These are phyloP conservation scores for Pristiophorus japonicus DNA, from an alignment of 2,113 vertebrate species.

Conservation along the genomic window DNA sequence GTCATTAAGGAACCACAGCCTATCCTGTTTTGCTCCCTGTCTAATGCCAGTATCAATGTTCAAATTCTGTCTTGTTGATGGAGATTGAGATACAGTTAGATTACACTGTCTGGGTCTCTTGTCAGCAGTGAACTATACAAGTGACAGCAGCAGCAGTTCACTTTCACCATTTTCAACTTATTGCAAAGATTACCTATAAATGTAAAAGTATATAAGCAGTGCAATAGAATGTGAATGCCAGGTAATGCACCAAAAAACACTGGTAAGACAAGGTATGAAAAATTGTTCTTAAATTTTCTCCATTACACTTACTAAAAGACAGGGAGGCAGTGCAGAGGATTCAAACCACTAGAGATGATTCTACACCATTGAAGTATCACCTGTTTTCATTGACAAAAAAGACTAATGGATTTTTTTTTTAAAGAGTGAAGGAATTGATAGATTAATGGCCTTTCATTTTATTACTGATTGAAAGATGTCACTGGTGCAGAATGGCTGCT, in stretches of 20 bases:
- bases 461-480: background rate
- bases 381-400: constrained; percentile 14
- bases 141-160: background rate
- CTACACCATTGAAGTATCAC: background rate
- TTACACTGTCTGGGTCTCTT: background rate
- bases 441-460: background rate
- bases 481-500: background rate
- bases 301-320: background rate
- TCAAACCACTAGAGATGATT: background rate
- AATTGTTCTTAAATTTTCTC: background rate
- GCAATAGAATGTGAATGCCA: background rate
- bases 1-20: background rate
- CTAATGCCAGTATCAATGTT: background rate
- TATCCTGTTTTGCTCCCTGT: background rate
- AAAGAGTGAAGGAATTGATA: background rate
- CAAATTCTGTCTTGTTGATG: background rate
- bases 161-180: background rate
- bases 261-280: background rate
- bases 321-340: background rate
- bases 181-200: background rate
- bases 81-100: background rate
- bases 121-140: background rate
- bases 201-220: background rate
- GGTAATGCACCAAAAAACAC: background rate
- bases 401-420: background rate